Base-by-base conservation (phyloP, 2,888 invertebrate species). In the Autographa gamma region DNA sequence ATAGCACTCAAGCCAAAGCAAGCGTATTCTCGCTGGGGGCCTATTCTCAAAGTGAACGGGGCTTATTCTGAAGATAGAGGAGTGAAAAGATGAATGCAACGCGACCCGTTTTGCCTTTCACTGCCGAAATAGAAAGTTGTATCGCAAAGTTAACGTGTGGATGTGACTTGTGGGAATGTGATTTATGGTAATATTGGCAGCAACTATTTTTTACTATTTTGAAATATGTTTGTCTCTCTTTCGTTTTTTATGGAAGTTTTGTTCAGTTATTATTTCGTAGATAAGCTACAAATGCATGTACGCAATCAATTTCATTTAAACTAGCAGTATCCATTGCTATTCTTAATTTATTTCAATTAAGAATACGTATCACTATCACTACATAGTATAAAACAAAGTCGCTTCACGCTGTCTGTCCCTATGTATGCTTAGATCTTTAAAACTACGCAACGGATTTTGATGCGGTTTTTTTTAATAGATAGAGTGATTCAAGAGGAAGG, bases 21-120 rank as follows among this genome's bases (percentile, higher is more conserved):
- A 85, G 83, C 84, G 85, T 85, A 88, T 86, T 89, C 87, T 88
- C 83, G 84, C 90, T 70, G 74, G 70, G 86, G 87, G 86, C 83
- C 85, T 85, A 87, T 90, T 91, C 89, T 90, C 86, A 89, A 90
- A 90, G 90, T 86, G 87, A 89, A 82, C 85, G 82, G 69, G 76
- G 87, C 88, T 91, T 90, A 90, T 88, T 87, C 87, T 85, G 84
- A 79, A 85, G 84, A 90, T 85, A 86, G 84, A 81, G 79, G 86
- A 86, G 85, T 87, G 89, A 88, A 91, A 89, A 90, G 90, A 88
- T 92, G 90, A 91, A 92, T 90, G 83, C 84, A 78, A 79, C 73
- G 82, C 87, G 89, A 89, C 89, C 86, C 87, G 84, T 71, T 88
- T 86, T 82, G 83, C 84, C 83, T 88, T 88, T 88, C 85, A 83